phyloP scores from a whole-genome alignment of 2,113 vertebrate species.

The Hemiprocne comata region DNA sequence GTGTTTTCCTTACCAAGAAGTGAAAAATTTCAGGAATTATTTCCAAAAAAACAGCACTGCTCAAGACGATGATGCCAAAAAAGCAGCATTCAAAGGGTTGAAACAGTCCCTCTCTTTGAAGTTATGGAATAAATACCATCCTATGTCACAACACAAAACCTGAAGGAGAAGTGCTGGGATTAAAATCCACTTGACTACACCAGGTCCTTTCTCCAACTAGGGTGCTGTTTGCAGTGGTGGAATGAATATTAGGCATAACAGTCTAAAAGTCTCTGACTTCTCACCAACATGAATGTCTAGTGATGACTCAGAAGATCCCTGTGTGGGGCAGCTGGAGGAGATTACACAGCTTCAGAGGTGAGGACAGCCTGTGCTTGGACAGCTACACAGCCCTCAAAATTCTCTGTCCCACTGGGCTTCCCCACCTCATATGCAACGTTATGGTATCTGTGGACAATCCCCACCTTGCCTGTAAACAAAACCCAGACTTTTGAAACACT shows the following conservation, averaged over 20 bases:
- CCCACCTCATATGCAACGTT: too few relatives aligned
- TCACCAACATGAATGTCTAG: background rate
- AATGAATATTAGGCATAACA: background rate
- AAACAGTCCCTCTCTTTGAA: background rate
- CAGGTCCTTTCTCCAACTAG: background rate
- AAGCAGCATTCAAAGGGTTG: background rate
- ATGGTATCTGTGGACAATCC: background rate
- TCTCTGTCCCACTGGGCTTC: background rate
- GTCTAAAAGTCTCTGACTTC: background rate
- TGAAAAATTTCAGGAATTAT: background rate
- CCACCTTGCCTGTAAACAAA: background rate
- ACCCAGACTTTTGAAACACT: background rate
- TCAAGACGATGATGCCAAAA: background rate
- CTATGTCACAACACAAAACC: background rate
- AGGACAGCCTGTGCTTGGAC: background rate
- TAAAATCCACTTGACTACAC: background rate
- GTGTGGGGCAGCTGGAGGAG: background rate
- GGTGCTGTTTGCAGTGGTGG: background rate
- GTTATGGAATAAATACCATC: background rate
- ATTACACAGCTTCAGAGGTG: background rate
- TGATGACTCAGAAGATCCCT: background rate
- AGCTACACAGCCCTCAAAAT: rapidly evolving
- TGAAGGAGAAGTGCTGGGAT: background rate
- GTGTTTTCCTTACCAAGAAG: background rate
- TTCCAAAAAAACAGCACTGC: background rate